Evolutionary conservation across 92 coral and sea anemone genomes (phyloP), one percentile per base, ranked within the genome.

Genomic region (Zoanthus gigantus): DNA sequence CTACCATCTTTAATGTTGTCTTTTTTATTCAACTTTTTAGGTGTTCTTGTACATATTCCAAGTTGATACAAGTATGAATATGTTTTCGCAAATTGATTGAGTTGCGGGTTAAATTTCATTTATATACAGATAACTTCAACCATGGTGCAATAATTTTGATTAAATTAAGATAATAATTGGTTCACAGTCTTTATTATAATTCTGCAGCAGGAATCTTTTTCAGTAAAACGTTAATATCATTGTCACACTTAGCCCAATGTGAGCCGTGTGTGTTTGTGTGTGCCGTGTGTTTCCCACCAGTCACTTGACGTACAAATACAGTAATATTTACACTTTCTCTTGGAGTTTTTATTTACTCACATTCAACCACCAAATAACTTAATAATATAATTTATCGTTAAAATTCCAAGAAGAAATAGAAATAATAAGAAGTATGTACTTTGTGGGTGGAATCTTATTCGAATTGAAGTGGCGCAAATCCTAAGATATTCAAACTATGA

Each of bases 401-500:
- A 23, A 48, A 29, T 75, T 75, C n/a, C 79, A 17, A 75, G 3
- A 32, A 75, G 15, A 30, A 7, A 18, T n/a, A 30, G 15, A 13
- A 28, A 46, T 47, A 12, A 15, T 42, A 42, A 44, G 17, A 73
- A 45, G 16, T 44, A 17, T 44, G 8, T 17, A 18, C 47, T 17
- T 53, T 23, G 60, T 11, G 79, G 47, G 42, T 48, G 31, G 30
- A n/a, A 44, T 75, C 12, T 18, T 0, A 74, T 50, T 8, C 28
- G 14, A 17, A 74, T 4, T 46, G 58, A 44, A 74, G 57, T 17
- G 78, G 57, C 31, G n/a, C 61, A 44, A 48, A 2, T 14, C 18
- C 79, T 48, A n/a, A 75, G 31, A 48, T 23, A 75, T 47, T 75
- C 37, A n/a, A 75, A 34, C 37, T 46, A 75, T 71, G 79, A 46